Percentiles rank a stretch among this genome's conserved stretches.
These are phyloP conservation scores for Trichopoda pennipes DNA, from an alignment of 2,888 invertebrate species.

Conservation along the genomic window DNA sequence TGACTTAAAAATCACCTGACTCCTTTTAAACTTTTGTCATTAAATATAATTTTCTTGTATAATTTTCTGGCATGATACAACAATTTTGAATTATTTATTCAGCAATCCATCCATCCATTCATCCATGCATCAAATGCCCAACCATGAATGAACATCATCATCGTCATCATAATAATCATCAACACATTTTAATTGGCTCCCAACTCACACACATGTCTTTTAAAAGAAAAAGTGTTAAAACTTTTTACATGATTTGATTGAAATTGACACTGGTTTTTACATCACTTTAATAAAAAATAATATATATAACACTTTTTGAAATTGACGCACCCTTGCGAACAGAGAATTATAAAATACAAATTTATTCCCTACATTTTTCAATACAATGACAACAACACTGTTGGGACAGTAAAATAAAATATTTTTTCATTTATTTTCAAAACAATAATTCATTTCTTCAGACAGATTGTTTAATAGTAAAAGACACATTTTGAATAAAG, in stretches of 20 bases:
- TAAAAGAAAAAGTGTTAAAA: conserved; percentile 35
- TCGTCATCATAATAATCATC: not conserved
- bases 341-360: not conserved
- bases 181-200: conserved; percentile 1
- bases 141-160: not conserved
- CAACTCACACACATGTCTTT: conserved; percentile 18
- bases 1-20: conserved; percentile 53
- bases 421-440: too few species aligned
- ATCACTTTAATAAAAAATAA: conserved; percentile 16
- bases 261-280: conserved; percentile 35
- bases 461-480: too few species aligned
- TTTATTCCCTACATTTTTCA: too few species aligned
- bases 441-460: too few species aligned
- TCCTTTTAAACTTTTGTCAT: conserved; percentile 11
- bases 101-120: not conserved
- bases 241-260: conserved; percentile 30
- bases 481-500: conserved; percentile 33
- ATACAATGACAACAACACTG: too few species aligned
- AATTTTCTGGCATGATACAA: conserved; percentile 14
- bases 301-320: not conserved
- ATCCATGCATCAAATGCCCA: not conserved
- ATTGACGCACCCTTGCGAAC: conserved; percentile 38
- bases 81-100: not conserved
- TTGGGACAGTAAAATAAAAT: too few species aligned
- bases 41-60: not conserved